phyloP scores from a whole-genome alignment of 2,797 vertebrate genomes.

The Fistularia tabacaria region DNA sequence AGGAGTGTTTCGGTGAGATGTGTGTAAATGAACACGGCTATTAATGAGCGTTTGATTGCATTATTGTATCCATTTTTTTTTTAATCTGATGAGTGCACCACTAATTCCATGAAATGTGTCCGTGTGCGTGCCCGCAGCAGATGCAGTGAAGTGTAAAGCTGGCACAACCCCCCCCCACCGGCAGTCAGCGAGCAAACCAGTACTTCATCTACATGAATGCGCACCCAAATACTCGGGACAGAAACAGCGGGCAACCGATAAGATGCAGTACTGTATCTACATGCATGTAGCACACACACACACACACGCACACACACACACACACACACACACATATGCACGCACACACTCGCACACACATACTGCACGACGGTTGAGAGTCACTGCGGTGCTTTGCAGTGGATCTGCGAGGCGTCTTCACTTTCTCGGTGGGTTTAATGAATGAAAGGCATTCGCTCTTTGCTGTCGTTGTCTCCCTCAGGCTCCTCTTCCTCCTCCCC shows the following conservation, averaged over 20 bases:
- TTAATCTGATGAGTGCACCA: too few species aligned
- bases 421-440: slow-evolving; percentile 73
- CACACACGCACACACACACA: slow-evolving; percentile 68
- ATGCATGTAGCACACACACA: slow-evolving; percentile 44
- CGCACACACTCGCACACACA: slow-evolving; percentile 67
- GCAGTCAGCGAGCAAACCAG: too few species aligned
- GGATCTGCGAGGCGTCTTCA: slow-evolving; percentile 21
- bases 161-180: too few species aligned
- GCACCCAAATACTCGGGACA: slow-evolving; percentile 23
- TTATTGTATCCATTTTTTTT: too few species aligned
- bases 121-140: too few species aligned
- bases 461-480: slow-evolving; percentile 93
- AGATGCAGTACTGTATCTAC: slow-evolving; percentile 34
- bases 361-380: slow-evolving; percentile 81
- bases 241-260: slow-evolving; percentile 61
- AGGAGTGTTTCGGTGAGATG: not conserved
- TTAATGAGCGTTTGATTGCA: too few species aligned
- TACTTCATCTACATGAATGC: too few species aligned
- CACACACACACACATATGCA: slow-evolving; percentile 72
- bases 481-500: slow-evolving; percentile 98
- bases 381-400: slow-evolving; percentile 65
- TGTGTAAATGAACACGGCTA: too few species aligned
- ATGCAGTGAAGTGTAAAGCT: too few species aligned
- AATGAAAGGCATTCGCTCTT: slow-evolving; percentile 98
- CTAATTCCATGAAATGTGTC: too few species aligned